A percentile compares a stretch with the other conserved stretches of the same genome.
These are phyloP conservation scores for Philereme vetulata DNA, from an alignment of 2,888 invertebrate species.

Conservation along the genomic window DNA sequence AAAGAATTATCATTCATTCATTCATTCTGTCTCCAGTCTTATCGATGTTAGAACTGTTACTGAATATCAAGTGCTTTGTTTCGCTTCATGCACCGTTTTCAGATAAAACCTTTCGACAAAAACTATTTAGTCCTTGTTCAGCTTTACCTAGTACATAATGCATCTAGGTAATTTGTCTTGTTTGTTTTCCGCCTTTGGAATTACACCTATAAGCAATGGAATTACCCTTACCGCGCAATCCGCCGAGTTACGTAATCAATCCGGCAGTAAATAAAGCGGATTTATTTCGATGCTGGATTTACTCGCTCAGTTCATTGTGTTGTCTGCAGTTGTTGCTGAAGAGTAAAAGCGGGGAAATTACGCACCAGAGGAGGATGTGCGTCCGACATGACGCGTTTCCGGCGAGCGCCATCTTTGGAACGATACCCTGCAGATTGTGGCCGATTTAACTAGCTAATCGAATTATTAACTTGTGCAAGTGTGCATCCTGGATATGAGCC, in stretches of 20 bases:
- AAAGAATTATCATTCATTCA: too few species aligned
- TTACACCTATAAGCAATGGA: slow-evolving; percentile 41
- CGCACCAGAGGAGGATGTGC: slow-evolving; percentile 72
- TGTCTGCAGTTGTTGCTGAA: slow-evolving; percentile 50
- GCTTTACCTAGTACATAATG: slow-evolving; percentile 6
- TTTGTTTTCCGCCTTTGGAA: slow-evolving; percentile 49
- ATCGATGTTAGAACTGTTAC: too few species aligned
- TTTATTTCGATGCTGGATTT: slow-evolving; percentile 59
- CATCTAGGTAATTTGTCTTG: slow-evolving; percentile 22
- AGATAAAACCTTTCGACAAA: too few species aligned
- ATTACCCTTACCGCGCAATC: slow-evolving; percentile 50
- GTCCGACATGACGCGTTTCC: slow-evolving; percentile 75
- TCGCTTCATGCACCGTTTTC: too few species aligned
- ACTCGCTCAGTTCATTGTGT: slow-evolving; percentile 51
- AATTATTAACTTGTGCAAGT: slow-evolving; percentile 41
- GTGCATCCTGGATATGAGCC: slow-evolving; percentile 38
- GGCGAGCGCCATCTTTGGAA: slow-evolving; percentile 64
- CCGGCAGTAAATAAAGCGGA: slow-evolving; percentile 58
- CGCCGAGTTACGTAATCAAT: slow-evolving; percentile 63
- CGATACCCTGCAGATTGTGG: slow-evolving; percentile 51
- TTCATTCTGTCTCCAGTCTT: too few species aligned
- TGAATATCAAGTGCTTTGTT: too few species aligned
- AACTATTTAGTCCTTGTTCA: not conserved
- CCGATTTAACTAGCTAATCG: slow-evolving; percentile 53
- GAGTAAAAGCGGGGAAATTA: slow-evolving; percentile 69